These are phyloP conservation scores for Acrocephalus arundinaceus DNA, from an alignment of 2,113 vertebrate species.

Conservation along the genomic window DNA sequence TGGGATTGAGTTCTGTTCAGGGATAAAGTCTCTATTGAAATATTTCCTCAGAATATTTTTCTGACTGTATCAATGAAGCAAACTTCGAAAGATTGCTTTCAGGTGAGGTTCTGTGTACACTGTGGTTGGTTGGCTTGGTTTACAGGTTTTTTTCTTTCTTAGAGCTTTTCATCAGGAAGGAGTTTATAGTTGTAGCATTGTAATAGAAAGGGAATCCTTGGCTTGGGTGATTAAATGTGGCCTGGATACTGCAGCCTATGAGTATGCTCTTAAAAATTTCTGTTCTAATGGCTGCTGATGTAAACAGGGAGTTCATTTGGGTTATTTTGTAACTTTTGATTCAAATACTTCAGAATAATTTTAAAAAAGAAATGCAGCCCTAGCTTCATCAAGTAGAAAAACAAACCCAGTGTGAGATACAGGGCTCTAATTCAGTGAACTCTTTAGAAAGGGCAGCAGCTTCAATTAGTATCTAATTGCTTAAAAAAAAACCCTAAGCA, in stretches of 20 bases:
- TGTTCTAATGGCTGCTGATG: background rate
- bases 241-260: background rate
- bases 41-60: background rate
- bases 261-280: background rate
- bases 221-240: background rate
- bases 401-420: background rate
- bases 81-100: background rate
- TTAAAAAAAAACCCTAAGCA: background rate
- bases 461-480: conserved; percentile 45
- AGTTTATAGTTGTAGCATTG: background rate
- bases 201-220: background rate
- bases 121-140: background rate
- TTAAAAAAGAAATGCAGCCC: background rate
- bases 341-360: background rate
- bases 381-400: background rate
- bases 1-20: background rate
- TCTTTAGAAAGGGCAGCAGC: background rate
- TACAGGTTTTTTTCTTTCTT: background rate
- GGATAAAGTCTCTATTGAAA: background rate
- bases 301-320: background rate
- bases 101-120: background rate
- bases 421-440: background rate
- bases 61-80: background rate
- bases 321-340: background rate
- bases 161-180: background rate